Evolutionary conservation across 2,797 vertebrate genomes (phyloP), one percentile per base, ranked within the genome.

Genomic region (Gymnocypris eckloni): DNA sequence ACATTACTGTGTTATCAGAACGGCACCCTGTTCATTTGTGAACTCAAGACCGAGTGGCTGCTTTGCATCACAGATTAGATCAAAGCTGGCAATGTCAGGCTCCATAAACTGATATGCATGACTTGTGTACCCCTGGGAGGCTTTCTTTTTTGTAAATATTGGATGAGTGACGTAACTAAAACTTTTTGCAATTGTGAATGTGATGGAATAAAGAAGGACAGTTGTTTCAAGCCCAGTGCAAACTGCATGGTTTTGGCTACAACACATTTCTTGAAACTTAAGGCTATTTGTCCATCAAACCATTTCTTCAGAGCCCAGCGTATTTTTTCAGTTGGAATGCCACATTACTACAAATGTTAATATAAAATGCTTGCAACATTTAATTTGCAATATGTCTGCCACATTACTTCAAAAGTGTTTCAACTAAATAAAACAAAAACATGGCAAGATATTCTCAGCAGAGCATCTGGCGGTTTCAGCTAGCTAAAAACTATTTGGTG

Each of bases 21-120:
- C 52, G 22, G 28, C 66, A 73, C n/a, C 15, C 28, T 52, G 20
- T 76, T 85, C 28, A 54, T 83, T 80, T 83, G 86, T 43, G 64
- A 86, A 43, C 64, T 61, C 71, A 86, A 59, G 48, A 81, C 16
- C 2, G 28, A 67, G 48, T 59, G 73, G 28, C 39, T 76, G 79
- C 56, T 88, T 86, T 83, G 56, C 61, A 43, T 70, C 56, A 28
- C 59, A 79, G 72, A 83, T 48, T 83, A 76, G 61, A 85, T 84
- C 75, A 78, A 84, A 56, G 48, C 37, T 79, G 73, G 64, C 83
- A 84, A 78, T 79, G 75, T 85, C 83, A 85, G 50, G 67, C 66
- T 79, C 25, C 37, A 85, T 79, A 85, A 79, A 79, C 50, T 7
- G 18, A 79, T 37, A 71, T 37, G 45, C 43, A 66, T 67, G 59